Evolutionary conservation across 2,113 vertebrate genomes (phyloP).

Genomic region (Phylloscopus trochilus): DNA sequence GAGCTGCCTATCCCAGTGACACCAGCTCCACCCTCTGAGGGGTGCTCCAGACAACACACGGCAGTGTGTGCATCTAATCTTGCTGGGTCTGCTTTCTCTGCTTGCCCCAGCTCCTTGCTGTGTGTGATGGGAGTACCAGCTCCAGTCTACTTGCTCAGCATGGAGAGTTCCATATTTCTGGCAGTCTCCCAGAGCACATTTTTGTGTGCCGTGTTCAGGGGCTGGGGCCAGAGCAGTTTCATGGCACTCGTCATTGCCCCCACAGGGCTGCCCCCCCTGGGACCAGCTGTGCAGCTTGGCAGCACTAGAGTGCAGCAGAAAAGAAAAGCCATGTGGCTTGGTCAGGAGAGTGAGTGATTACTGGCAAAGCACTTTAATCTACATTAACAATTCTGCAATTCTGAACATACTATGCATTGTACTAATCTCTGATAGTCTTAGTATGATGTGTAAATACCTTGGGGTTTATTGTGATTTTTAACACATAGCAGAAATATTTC

Average conservation of each 20-base stretch:
- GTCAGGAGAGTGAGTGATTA: not conserved
- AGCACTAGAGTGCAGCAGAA: not conserved
- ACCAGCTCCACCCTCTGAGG: rapidly evolving
- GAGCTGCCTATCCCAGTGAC: not conserved
- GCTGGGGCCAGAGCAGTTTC: not conserved
- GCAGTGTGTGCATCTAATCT: not conserved
- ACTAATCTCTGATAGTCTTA: not conserved
- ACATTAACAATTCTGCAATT: not conserved
- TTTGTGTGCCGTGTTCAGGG: no score
- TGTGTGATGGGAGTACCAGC: rapidly evolving
- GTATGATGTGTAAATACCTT: not conserved
- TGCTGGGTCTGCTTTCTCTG: not conserved
- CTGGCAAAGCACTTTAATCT: not conserved
- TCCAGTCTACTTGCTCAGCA: not conserved
- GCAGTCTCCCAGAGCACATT: not conserved
- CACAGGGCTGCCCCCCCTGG: rapidly evolving
- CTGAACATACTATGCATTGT: not conserved
- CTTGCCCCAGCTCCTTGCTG: not conserved
- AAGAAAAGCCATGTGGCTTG: not conserved
- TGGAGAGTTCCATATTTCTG: not conserved
- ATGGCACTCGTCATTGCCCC: rapidly evolving
- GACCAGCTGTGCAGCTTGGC: not conserved
- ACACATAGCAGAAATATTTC: not conserved
- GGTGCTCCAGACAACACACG: not conserved
- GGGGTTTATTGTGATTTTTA: not conserved